Base-by-base conservation (phyloP, 1,140 invertebrate genomes). In the Pomacea maculata region DNA sequence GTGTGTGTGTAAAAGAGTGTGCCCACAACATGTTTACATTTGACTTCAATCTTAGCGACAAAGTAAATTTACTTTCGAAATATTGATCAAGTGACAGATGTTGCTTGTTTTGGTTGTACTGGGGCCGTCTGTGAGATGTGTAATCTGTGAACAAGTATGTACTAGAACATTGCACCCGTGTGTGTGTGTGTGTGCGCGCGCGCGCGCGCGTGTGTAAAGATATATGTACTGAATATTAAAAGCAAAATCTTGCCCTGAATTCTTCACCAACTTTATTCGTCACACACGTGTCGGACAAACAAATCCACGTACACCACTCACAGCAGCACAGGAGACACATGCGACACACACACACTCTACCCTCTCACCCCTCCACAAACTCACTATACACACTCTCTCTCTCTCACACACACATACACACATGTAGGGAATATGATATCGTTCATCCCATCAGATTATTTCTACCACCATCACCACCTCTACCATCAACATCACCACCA, bases 151-250 rank as follows among this genome's bases (percentile, higher is more conserved):
- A 34, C 45, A 34, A 5, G 11, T 12, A 34, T 8, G 68, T 71
- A 34, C 45, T 7, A 25, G 25, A 25, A 25, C 25, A 25, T 25
- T 25, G 25, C 25, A 25, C 25, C 25, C 45, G 6, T 71, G 68
- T 29, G 68, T 71, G 68, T 29, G 68, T 71, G 68, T 29, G 68
- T 71, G 68, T 71, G 72, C 54, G 72, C 54, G 72, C 6, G 29
- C 6, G 29, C 6, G 72, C 52, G 72, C 52, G 72, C 52, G 72
- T 74, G 45, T 74, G 72, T 54, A 34, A 19, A 6, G 14, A 54
- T 57, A 9, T 74, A 34, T 57, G 72, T 1, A 54, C 45, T 8
- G 45, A 7, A 17, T 1, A 4, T 21, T 3, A 15, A 11, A 15
- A 19, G 57, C 29, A 34, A 1, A 19, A 5, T 34, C 45, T 9